Percentiles rank a stretch among this genome's conserved stretches.
Evolutionary conservation across 2,888 invertebrate genomes (phyloP).

Genomic region (Ferrisia virgata): DNA sequence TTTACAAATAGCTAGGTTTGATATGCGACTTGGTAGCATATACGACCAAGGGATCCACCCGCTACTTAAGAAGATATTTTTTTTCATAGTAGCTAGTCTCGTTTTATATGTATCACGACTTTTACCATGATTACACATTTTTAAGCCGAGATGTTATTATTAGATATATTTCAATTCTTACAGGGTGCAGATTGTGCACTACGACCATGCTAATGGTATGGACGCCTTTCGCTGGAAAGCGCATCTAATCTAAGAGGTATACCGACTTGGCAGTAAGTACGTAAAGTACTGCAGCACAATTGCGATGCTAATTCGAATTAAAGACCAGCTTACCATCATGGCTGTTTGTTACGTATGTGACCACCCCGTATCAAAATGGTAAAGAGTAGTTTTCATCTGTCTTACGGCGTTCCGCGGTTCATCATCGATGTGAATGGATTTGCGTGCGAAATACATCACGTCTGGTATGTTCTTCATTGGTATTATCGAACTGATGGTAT

Average conservation of each 20-base stretch:
- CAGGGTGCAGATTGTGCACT: neutral
- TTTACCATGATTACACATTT: neutral
- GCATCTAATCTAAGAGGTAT: neutral
- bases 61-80: neutral
- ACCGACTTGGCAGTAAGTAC: neutral
- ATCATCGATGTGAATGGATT: neutral
- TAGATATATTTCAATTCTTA: neutral
- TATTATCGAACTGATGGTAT: neutral
- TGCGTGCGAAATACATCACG: neutral
- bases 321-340: slow-evolving; percentile 12
- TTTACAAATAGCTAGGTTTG: neutral
- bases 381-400: neutral
- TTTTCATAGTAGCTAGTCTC: neutral
- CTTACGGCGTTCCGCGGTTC: neutral
- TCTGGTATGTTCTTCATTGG: neutral
- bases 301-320: neutral
- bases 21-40: slow-evolving; percentile 21
- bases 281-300: neutral
- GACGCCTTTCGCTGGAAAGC: neutral
- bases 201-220: neutral
- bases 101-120: slow-evolving; percentile 13
- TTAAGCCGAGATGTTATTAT: neutral
- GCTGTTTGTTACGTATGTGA: neutral
- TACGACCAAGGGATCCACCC: slow-evolving; percentile 1
- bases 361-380: neutral